Evolutionary conservation across 2,888 invertebrate genomes (phyloP).

Genomic region (Uloborus plumipes): DNA sequence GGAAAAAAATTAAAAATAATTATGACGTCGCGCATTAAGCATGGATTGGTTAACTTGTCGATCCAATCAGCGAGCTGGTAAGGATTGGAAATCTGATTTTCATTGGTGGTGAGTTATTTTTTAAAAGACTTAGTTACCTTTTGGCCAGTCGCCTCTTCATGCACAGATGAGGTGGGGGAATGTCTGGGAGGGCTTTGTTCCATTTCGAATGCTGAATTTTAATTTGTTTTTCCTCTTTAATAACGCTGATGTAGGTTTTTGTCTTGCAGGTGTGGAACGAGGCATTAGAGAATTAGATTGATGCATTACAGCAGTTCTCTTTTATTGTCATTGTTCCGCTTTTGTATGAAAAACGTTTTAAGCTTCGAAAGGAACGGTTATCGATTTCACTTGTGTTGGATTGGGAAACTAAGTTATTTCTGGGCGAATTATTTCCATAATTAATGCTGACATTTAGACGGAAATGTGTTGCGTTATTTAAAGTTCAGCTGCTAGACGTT

Average conservation of each 20-base stretch:
- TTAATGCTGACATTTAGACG: no score
- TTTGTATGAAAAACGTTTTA: slow-evolving; percentile 7
- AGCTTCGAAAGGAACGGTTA: no score
- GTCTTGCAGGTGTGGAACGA: slow-evolving; percentile 30
- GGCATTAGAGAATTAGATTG: slow-evolving; percentile 21
- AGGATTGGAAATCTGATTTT: slow-evolving; percentile 2
- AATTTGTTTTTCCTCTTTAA: not conserved
- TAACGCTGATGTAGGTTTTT: slow-evolving; percentile 26
- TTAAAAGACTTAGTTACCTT: slow-evolving; percentile 16
- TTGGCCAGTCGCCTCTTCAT: slow-evolving; percentile 47
- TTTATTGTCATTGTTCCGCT: slow-evolving; percentile 7
- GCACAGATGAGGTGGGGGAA: slow-evolving; percentile 39
- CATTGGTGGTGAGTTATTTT: slow-evolving; percentile 30
- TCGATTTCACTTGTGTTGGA: no score
- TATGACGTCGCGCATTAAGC: slow-evolving; percentile 14
- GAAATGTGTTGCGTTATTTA: no score
- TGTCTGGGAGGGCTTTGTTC: slow-evolving; percentile 7
- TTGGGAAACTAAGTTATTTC: no score
- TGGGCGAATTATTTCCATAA: no score
- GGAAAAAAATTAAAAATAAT: slow-evolving; percentile 35
- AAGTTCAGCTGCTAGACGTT: no score
- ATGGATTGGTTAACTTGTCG: slow-evolving; percentile 21
- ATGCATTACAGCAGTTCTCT: slow-evolving; percentile 17
- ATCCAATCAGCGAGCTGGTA: slow-evolving; percentile 32
- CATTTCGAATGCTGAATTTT: slow-evolving; percentile 1